Conservation (phyloP, 2,113 vertebrate species). For the Bubo bubo region DNA sequence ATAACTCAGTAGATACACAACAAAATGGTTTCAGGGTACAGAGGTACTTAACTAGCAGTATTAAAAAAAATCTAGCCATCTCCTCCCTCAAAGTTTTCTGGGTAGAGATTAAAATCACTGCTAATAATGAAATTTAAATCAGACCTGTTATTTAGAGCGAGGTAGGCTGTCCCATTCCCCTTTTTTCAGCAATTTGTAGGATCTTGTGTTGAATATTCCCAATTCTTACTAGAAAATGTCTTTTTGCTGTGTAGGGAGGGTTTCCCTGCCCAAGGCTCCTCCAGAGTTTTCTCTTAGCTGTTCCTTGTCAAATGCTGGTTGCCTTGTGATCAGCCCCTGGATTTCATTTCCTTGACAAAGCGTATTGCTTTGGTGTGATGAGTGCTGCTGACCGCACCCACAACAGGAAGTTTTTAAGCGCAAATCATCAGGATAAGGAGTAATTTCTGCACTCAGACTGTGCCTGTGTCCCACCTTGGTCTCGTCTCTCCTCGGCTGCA, state of each 20-base stretch:
- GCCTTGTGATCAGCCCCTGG: background rate
- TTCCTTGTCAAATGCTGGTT: background rate
- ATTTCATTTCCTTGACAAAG: background rate
- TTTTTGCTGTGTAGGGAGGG: background rate
- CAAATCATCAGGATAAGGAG: fast-evolving
- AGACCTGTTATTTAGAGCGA: background rate
- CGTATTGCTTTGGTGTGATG: fast-evolving
- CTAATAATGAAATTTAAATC: constrained; percentile 57
- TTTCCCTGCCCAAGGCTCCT: background rate
- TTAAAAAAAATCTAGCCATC: background rate
- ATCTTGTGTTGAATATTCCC: background rate
- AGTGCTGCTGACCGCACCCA: no score
- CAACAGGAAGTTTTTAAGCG: background rate
- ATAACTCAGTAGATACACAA: constrained; percentile 71
- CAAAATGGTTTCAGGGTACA: constrained; percentile 54
- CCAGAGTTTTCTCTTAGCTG: background rate
- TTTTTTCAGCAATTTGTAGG: background rate
- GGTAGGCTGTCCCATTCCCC: background rate
- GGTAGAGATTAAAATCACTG: constrained; percentile 47
- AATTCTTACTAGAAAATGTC: background rate
- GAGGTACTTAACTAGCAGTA: background rate
- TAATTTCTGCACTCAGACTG: background rate
- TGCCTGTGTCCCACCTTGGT: background rate
- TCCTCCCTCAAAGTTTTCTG: background rate
- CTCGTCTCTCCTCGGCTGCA: fast-evolving